phyloP scores from a whole-genome alignment of 2,888 invertebrate genomes.

The Lysandra coridon region DNA sequence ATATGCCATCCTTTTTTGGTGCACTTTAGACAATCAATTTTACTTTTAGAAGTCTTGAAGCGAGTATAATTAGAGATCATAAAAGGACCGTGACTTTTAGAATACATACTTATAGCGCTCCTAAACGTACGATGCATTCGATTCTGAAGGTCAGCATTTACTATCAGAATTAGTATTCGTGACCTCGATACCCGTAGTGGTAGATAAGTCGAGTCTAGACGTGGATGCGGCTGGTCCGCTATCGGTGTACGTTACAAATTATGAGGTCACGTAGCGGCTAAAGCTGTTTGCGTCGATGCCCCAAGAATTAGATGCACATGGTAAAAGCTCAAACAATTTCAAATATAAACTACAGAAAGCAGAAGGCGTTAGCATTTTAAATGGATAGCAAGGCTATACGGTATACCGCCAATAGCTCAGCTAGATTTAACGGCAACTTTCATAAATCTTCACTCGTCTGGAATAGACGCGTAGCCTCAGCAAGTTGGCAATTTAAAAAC shows the following conservation, averaged over 20 bases:
- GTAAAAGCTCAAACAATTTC: not conserved
- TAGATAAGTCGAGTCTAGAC: constrained; percentile 2
- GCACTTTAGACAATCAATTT: not conserved
- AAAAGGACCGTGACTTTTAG: not conserved
- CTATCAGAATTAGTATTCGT: not conserved
- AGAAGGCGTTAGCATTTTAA: not conserved
- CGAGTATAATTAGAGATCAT: not conserved
- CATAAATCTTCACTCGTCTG: not conserved
- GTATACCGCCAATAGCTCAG: not conserved
- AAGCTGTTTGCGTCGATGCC: not conserved
- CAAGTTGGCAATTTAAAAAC: constrained; percentile 1
- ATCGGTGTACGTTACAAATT: constrained; percentile 4
- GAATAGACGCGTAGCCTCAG: not conserved
- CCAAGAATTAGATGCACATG: not conserved
- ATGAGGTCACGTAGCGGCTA: constrained; percentile 13
- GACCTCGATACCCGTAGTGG: not conserved
- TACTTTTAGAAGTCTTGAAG: not conserved
- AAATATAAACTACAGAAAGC: no score
- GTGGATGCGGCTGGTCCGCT: constrained; percentile 7
- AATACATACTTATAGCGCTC: not conserved
- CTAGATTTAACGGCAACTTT: not conserved
- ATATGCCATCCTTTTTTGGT: not conserved
- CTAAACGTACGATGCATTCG: not conserved
- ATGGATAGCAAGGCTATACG: not conserved
- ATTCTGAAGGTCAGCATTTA: not conserved